Evolutionary conservation across 1,140 invertebrate species (phyloP), one percentile per base, ranked within the genome.

Genomic region (Grapholita molesta): DNA sequence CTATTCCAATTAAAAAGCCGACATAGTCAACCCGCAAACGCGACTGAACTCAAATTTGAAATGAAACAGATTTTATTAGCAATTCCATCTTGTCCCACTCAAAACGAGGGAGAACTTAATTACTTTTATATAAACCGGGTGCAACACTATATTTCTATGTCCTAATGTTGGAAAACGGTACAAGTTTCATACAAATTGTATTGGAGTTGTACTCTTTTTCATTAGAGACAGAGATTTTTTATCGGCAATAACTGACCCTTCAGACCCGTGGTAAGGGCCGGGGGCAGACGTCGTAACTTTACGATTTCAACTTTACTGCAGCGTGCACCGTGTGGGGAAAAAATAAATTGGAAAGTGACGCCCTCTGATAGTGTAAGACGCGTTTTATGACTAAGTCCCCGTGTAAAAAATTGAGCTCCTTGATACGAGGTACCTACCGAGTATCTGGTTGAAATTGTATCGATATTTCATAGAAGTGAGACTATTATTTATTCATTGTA

Each of bases 301-400:
- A 89, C 86, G 84, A 88, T 87, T 83, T 72, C 71, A 73, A 82
- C 73, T 88, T 90, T 86, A 90, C 83, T 90, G 86, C 85, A 88
- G 69, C 79, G 71, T 86, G 88, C 85, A 86, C 75, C 80, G 76
- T 38, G 74, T 77, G 84, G 85, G 84, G 84, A 89, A 90, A 88
- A 90, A 90, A 90, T 90, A 90, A 90, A 90, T 90, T 90, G 86
- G 85, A 84, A 83, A 78, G 81, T 76, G 73, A 80, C 86, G 80
- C 85, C 87, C 85, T 83, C 77, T 71, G 77, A 80, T 83, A 81
- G 70, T 55, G 21, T 32, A 64, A 64, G 55, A 28, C 55, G 55
- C 76, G 70, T 79, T 85, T 87, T 87, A 84, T 76, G 85, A 83
- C 73, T 64, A 73, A 61, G 25, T 61, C 24, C 15, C 5, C 15